Conservation (phyloP, 2,113 vertebrate species). For the Spea bombifrons region DNA sequence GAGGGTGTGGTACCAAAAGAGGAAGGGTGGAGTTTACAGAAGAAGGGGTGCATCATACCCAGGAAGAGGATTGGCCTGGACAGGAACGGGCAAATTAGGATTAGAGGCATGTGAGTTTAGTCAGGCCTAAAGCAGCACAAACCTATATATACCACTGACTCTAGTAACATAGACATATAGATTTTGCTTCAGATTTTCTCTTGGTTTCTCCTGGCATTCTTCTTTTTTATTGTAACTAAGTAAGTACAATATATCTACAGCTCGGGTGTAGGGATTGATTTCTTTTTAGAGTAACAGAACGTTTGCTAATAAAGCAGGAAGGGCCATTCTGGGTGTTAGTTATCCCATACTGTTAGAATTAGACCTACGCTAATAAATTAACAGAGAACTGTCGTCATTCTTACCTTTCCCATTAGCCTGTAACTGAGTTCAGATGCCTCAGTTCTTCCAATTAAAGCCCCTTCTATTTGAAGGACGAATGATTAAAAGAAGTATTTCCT, state of each 20-base stretch:
- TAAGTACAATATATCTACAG: slow-evolving; percentile 22
- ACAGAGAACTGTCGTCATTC: slow-evolving; percentile 46
- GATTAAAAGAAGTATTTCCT: slow-evolving; percentile 49
- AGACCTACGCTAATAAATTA: slow-evolving; percentile 45
- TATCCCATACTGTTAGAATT: slow-evolving; percentile 41
- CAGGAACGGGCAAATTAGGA: no score
- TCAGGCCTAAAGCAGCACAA: no score
- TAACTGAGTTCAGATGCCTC: slow-evolving; percentile 50
- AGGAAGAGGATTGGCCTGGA: no score
- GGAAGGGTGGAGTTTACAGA: no score
- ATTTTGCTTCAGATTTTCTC: background rate
- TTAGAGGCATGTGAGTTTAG: no score
- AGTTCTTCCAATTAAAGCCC: slow-evolving; percentile 42
- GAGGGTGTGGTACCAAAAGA: no score
- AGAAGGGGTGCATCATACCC: no score
- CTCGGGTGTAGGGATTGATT: slow-evolving; percentile 40
- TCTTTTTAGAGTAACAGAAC: slow-evolving; percentile 41
- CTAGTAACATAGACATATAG: no score
- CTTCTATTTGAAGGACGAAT: slow-evolving; percentile 43
- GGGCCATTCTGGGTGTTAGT: slow-evolving; percentile 43
- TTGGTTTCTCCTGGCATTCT: slow-evolving; percentile 12
- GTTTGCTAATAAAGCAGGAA: slow-evolving; percentile 47
- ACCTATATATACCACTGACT: no score
- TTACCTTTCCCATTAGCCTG: slow-evolving; percentile 44
- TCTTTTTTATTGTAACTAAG: slow-evolving; percentile 28